Conservation (phyloP, 2,113 vertebrate genomes). For the Sinocyclocheilus anshuiensis region DNA sequence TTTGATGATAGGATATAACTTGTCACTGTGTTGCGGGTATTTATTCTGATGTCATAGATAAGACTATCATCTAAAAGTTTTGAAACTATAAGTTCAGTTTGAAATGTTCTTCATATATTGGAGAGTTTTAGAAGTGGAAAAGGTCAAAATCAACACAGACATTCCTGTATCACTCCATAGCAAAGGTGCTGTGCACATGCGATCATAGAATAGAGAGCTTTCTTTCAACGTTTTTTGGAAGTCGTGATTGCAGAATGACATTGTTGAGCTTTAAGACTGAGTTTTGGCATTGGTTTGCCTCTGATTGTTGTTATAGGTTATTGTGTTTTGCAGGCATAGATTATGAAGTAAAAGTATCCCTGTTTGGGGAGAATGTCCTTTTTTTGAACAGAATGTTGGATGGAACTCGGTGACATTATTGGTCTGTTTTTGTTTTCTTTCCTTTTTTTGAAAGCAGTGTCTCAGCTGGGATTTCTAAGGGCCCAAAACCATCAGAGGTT, state of each 20-base stretch:
- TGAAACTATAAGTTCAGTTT: not conserved
- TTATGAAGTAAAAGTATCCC: constrained; percentile 41
- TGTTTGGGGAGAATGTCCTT: constrained; percentile 43
- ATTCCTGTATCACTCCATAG: not conserved
- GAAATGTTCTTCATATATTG: not conserved
- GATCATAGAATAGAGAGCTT: not conserved
- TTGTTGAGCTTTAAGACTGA: not conserved
- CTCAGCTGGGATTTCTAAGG: constrained; percentile 19
- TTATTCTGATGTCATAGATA: not conserved
- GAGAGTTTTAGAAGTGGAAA: not conserved
- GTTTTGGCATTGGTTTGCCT: constrained; percentile 41
- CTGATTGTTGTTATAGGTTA: constrained; percentile 17
- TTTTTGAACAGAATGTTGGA: constrained; percentile 47
- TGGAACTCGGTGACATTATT: constrained; percentile 20
- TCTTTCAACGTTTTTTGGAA: not conserved
- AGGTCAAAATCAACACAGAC: not conserved
- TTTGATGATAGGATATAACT: not conserved
- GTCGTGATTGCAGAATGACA: too few relatives aligned
- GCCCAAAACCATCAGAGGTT: constrained; percentile 46
- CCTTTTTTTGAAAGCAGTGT: not conserved
- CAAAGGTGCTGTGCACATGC: constrained; percentile 18
- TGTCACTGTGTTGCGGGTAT: constrained; percentile 17
- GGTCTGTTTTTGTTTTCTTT: constrained; percentile 23
- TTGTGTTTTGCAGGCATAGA: constrained; percentile 41
- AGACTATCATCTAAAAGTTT: not conserved